Evolutionary conservation across 1,140 invertebrate species (phyloP), one percentile per base, ranked within the genome.

Genomic region (Penaeus indicus): DNA sequence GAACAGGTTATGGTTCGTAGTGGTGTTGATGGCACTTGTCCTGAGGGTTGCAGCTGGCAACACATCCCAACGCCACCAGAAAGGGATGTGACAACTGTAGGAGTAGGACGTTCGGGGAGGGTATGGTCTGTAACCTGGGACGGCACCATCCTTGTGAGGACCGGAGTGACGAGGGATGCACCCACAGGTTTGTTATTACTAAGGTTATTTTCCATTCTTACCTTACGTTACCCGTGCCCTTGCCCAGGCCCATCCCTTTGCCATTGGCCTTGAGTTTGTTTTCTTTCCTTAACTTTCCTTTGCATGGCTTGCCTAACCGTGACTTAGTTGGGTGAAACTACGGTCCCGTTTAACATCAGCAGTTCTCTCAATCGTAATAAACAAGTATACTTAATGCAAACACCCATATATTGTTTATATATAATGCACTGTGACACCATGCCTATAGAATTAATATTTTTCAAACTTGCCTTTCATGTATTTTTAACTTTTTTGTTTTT

Each of bases 81-180:
- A 75, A 95, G 95, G 92, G 97, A 98, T 93, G 95, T 97, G 1
- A 95, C 94, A 90, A 96, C 97, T 93, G 95, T 98, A 22, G 96
- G 95, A 92, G 96, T 97, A 27, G 96, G 97, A 7, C 94, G 96
- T 11, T 96, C 95, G 5, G 97, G 97, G 16, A 93, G 97, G 64
- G 96, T 97, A 1, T 98, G 97, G 97, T 95, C 96, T 22, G 94
- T 97, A 25, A 94, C 97, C 1, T 96, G 96, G 94, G 95, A 96
- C 92, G 97, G 97, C 0, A 94, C 95, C 91, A 96, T 95, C 42
- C 93, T 98, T 8, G 95, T 97, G 60, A 94, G 97, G 86, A 95
- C 95, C 72, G 96, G 96, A 25, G 93, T 97, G 4, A 96, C 94
- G 25, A 94, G 96, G 91, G 95, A 97, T 91, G 95, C 95, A 92